Evolutionary conservation across 2,113 vertebrate species (phyloP).

Genomic region (Daphoenositta chrysoptera): DNA sequence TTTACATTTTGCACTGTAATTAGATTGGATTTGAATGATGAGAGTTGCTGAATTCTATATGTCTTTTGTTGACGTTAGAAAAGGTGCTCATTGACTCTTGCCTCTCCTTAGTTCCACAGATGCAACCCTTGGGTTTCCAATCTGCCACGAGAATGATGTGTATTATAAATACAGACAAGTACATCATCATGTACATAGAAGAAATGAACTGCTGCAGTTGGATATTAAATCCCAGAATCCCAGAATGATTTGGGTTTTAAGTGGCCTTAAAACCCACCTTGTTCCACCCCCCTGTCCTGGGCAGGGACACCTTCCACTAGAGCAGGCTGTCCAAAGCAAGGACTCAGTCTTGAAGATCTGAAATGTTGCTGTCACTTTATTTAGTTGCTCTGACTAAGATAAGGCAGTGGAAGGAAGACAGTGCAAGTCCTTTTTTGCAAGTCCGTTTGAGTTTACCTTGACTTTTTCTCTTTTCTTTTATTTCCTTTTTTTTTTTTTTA

Average conservation of each 20-base stretch:
- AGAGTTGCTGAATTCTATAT: background rate
- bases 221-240: background rate
- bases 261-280: background rate
- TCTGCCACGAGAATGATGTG: background rate
- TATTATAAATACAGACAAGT: background rate
- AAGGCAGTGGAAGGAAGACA: background rate
- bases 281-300: background rate
- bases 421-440: background rate
- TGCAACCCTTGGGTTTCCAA: background rate
- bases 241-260: background rate
- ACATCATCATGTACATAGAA: background rate
- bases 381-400: background rate
- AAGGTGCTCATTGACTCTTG: background rate
- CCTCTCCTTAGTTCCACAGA: background rate
- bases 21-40: background rate
- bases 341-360: background rate
- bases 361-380: background rate
- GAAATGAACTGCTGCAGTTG: background rate
- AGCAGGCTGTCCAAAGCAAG: background rate
- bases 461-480: fast-evolving
- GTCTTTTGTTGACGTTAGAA: background rate
- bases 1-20: slow-evolving; percentile 3
- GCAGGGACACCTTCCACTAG: background rate
- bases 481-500: too few species aligned
- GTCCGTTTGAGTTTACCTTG: background rate